Conservation (phyloP, 92 coral and sea anemone species). For the Phenganax stokvisi region DNA sequence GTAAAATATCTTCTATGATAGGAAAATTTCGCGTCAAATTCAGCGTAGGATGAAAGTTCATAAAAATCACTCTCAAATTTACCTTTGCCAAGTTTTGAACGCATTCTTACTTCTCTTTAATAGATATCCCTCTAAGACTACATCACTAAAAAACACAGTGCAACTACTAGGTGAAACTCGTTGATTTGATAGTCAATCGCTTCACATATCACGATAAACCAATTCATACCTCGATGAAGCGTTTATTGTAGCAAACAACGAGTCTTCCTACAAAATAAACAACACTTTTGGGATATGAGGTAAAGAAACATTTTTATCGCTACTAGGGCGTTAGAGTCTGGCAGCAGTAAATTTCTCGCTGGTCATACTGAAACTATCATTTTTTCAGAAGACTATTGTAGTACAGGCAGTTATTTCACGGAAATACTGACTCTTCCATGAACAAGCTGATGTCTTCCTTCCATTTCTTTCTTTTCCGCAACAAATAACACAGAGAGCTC, state of each 20-base stretch:
- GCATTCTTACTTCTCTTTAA: constrained; percentile 97
- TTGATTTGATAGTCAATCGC: neutral
- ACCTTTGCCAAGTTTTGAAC: constrained; percentile 98
- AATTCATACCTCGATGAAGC: constrained; percentile 26
- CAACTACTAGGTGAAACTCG: neutral
- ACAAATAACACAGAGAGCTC: constrained; percentile 66
- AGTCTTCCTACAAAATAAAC: constrained; percentile 22
- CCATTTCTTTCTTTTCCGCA: constrained; percentile 94
- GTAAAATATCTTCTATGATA: constrained; percentile 75
- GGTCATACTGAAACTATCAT: no score
- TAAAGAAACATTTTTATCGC: neutral
- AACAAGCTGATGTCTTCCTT: constrained; percentile 86
- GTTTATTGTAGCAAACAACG: constrained; percentile 11
- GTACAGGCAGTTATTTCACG: neutral
- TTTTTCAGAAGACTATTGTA: no score
- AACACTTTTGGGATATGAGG: neutral
- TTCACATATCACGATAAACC: neutral
- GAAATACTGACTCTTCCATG: constrained; percentile 61
- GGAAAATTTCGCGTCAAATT: no score
- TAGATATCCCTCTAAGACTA: constrained; percentile 97
- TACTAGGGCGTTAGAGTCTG: neutral
- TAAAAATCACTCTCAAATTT: constrained; percentile 6
- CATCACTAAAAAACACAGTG: constrained; percentile 46
- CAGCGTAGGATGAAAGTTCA: neutral
- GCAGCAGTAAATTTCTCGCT: no score